A percentile compares a stretch with the other conserved stretches of the same genome.
These are phyloP conservation scores for Punctoribates punctum DNA, from an alignment of 2,888 invertebrate genomes.

Conservation along the genomic window DNA sequence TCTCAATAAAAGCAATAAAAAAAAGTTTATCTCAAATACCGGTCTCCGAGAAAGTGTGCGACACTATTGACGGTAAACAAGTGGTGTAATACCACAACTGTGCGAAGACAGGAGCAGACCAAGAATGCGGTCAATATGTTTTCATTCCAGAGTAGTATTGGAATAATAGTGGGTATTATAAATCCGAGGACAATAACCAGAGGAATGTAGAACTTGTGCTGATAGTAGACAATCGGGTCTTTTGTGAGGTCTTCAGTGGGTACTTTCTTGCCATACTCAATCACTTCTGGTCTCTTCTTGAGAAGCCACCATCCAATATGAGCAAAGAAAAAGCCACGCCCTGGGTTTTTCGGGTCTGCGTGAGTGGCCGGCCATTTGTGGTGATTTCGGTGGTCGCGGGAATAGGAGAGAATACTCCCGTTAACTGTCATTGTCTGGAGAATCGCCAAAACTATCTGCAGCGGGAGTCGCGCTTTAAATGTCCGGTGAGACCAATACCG, in stretches of 20 bases:
- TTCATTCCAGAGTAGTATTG: conserved; percentile 30
- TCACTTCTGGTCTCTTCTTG: conserved; percentile 32
- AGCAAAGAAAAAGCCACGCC: conserved; percentile 37
- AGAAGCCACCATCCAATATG: conserved; percentile 42
- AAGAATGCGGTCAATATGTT: conserved; percentile 23
- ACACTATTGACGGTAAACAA: conserved; percentile 41
- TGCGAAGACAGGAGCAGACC: neutral
- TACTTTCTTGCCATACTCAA: conserved; percentile 34
- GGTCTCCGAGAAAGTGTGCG: conserved; percentile 36
- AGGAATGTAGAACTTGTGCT: conserved; percentile 40
- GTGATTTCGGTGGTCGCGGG: conserved; percentile 42
- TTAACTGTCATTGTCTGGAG: conserved; percentile 39
- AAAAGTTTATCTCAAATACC: neutral
- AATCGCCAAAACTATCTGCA: neutral
- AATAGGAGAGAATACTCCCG: conserved; percentile 35
- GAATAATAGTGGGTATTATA: conserved; percentile 12
- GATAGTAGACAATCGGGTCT: conserved; percentile 31
- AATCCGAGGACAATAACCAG: neutral
- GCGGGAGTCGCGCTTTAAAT: conserved; percentile 6
- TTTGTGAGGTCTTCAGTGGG: conserved; percentile 1
- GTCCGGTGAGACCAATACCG: conserved; percentile 37
- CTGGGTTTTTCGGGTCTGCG: conserved; percentile 41
- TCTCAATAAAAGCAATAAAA: neutral
- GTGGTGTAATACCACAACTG: conserved; percentile 39
- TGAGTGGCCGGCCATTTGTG: conserved; percentile 40